phyloP scores from a whole-genome alignment of 92 coral and sea anemone species.

The Porites rus region DNA sequence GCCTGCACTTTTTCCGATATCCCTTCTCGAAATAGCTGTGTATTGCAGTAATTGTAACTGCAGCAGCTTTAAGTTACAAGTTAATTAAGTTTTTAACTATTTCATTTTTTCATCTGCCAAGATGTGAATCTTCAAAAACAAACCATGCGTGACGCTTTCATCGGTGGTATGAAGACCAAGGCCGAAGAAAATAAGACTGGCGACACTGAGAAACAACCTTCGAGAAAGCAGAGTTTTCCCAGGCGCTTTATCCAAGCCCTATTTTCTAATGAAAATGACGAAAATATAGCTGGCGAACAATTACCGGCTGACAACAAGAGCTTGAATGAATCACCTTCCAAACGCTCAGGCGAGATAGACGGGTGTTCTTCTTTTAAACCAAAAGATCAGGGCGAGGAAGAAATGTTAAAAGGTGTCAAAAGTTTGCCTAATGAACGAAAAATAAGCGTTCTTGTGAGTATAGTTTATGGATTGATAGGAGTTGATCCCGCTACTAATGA shows the following conservation, averaged over 20 bases:
- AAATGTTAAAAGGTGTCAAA: constrained; percentile 1
- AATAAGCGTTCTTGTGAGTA: constrained; percentile 1
- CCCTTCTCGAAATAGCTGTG: too few relatives aligned
- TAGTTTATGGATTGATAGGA: not conserved
- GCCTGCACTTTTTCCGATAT: too few relatives aligned
- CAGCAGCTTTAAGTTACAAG: not conserved
- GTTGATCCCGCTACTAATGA: not conserved
- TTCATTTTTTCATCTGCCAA: not conserved
- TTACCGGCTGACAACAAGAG: too few relatives aligned
- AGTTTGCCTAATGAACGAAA: not conserved
- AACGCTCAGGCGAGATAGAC: not conserved
- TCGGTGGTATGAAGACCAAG: not conserved
- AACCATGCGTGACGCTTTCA: not conserved
- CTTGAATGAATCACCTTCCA: not conserved
- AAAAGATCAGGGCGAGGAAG: not conserved
- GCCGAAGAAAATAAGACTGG: not conserved
- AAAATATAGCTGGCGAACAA: not conserved
- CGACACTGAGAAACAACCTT: too few relatives aligned
- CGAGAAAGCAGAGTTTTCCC: not conserved
- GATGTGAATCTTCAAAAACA: not conserved
- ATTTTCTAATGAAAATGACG: not conserved
- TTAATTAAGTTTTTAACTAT: not conserved
- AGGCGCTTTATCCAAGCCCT: not conserved
- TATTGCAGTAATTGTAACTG: too few relatives aligned
- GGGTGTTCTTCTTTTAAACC: too few relatives aligned